Base-by-base conservation (phyloP, 2,113 vertebrate genomes). In the Pseudorectes ferrugineus region DNA sequence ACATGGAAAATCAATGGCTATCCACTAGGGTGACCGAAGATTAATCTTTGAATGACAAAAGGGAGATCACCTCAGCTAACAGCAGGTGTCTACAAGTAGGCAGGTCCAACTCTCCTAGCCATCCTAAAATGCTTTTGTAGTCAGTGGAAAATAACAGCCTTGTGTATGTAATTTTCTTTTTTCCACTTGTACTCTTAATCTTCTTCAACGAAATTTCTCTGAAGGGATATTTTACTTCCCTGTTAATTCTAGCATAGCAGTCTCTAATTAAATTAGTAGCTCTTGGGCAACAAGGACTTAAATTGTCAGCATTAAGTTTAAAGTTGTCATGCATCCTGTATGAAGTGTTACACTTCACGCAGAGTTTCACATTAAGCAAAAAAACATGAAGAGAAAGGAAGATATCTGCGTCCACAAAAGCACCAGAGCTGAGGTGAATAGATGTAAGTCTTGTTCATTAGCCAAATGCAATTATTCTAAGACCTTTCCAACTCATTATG, bases 251-350 rank as follows among this genome's bases (percentile, higher is more conserved):
- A 81, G 40, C 70, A 82, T 24, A 85, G 61, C 48, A 89, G 28
- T 40, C 36, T 91, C 31, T 87, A 95, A 96, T 95, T 82, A 93
- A 96, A 86, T 92, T 91, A 91, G 75, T 92, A 90, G 92, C 81
- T 94, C 57, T 72, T 55, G 65, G 93, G 77, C 77, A 95, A 87
- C 43, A 89, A 87, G 57, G 73, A 94, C 36, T 85, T 87, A 55
- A 85, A 91, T 43, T 85, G 86, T 77, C 76, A 92, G 74, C 57
- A 75, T 81, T 63, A 82, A 75, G 18, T 88, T 88, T 71, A 42
- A 89, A 89, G 33, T 38, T 65, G 35, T 75, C 80, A 54, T 12
- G 35, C 26, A 81, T 49, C 25, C 55, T 23, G 19, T 31, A 71
- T 51, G 63, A 92, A 94, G n/a, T 20, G 28, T 36, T 70, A 38